Percentiles rank a stretch among this genome's conserved stretches.
Conservation (phyloP, 1,140 invertebrate genomes). For the Hylaeus volcanicus region DNA sequence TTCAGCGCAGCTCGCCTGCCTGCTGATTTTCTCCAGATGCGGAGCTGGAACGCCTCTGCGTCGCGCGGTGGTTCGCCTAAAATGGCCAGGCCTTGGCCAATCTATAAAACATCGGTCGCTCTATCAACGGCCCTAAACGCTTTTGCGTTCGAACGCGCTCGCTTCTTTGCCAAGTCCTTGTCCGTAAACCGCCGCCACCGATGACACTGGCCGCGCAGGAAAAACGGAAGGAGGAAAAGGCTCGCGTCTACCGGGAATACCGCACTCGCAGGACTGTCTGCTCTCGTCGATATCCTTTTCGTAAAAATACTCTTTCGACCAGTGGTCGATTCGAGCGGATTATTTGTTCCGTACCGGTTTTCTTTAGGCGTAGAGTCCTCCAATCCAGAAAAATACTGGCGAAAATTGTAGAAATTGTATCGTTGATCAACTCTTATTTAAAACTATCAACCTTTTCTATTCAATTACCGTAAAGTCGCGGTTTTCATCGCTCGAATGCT, state of each 20-base stretch:
- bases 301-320: too few relatives aligned
- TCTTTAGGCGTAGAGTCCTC: too few relatives aligned
- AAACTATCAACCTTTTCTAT: too few relatives aligned
- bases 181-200: conserved; percentile 30
- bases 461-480: too few relatives aligned
- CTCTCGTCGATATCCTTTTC: conserved; percentile 17
- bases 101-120: conserved; percentile 72
- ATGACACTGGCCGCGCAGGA: conserved; percentile 31
- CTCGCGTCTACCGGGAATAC: conserved; percentile 41
- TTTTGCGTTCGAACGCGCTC: conserved; percentile 45
- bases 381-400: too few relatives aligned
- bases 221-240: conserved; percentile 13
- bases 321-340: too few relatives aligned
- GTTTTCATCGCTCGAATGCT: too few relatives aligned
- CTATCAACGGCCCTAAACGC: conserved; percentile 61
- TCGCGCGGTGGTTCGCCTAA: conserved; percentile 45
- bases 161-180: conserved; percentile 20
- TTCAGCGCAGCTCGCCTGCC: conserved; percentile 16
- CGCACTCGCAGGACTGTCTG: not conserved
- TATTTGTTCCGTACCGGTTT: too few relatives aligned
- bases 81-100: conserved; percentile 66
- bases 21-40: conserved; percentile 62
- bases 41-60: conserved; percentile 41
- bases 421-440: too few relatives aligned
- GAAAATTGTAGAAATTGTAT: too few relatives aligned